Evolutionary conservation across 2,113 vertebrate genomes (phyloP), one percentile per base, ranked within the genome.

Genomic region (Martes martes): DNA sequence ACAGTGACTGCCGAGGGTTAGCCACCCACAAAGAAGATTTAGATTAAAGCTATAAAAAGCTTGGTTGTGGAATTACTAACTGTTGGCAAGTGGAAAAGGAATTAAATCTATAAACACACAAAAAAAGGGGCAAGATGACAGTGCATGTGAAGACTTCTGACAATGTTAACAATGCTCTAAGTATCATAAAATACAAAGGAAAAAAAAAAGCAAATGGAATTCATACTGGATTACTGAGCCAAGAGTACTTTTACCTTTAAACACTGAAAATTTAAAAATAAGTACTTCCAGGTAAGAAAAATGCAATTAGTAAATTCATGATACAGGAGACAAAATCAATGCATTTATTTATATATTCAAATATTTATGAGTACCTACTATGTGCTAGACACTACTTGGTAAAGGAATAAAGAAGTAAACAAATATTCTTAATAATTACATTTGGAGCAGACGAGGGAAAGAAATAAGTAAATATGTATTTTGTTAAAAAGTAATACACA

Each of bases 1-100:
- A 97, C 74, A 98, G 39, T 96, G 90, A 96, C 21, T 97, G 83
- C 95, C 96, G 98, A 83, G 97, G 31, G 47, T 95, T 97, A 98
- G 85, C 88, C 86, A 96, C 94, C 67, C 89, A 97, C 94, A 95
- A 92, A 94, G 89, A 89, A 93, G 36, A 89, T 97, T 98, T 96
- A 96, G 81, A 97, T 96, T 97, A 94, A 96, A 71, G 36, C 52
- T 98, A 96, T 96, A 94, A 59, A 94, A 96, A 94, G 47, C 39
- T 42, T 98, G 91, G 50, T 90, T 61, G 3, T 21, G 6, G 55
- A 94, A 94, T 92, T 94, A 92, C 4, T 95, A 80, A 95, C 63
- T 39, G 26, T 33, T 69, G 24, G 7, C 36, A 81, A 97, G 67
- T 67, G 6, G 82, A 91, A 98, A 95, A 96, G 47, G 39, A 96